Conservation (phyloP, 2,888 invertebrate genomes). For the Parasteatoda lunata region DNA sequence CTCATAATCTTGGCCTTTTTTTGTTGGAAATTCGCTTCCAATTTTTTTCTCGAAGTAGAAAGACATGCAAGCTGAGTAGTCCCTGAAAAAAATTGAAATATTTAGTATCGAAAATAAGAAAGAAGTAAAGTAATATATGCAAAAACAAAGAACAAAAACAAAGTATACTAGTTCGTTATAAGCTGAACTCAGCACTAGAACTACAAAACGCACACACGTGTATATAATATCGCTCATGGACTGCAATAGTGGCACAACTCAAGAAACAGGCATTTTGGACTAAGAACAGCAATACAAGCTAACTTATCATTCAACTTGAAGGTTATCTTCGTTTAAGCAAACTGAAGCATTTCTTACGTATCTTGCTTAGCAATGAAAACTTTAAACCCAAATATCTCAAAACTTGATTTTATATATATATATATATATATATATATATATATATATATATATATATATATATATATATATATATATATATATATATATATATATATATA, state of each 20-base stretch:
- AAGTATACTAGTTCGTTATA: no score
- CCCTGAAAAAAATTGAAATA: slow-evolving; percentile 49
- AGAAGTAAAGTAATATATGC: not conserved
- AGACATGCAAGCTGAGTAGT: slow-evolving; percentile 70
- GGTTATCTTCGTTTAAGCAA: not conserved
- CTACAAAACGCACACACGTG: not conserved
- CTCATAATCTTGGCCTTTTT: not conserved
- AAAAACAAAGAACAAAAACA: no score
- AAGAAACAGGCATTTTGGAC: no score
- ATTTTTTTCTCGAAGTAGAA: slow-evolving; percentile 61
- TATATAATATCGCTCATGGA: not conserved
- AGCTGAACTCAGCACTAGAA: not conserved
- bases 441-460: slow-evolving; percentile 11
- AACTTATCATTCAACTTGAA: not conserved
- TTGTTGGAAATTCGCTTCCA: not conserved
- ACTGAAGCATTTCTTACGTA: not conserved
- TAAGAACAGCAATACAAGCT: no score
- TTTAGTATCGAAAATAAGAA: not conserved
- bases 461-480: slow-evolving; percentile 9
- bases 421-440: not conserved
- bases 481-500: slow-evolving; percentile 5
- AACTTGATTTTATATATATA: not conserved
- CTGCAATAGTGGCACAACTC: no score
- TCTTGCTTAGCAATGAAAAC: not conserved
- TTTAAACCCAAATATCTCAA: not conserved